Evolutionary conservation across 2,113 vertebrate genomes (phyloP).

Genomic region (Eubucco bourcierii): DNA sequence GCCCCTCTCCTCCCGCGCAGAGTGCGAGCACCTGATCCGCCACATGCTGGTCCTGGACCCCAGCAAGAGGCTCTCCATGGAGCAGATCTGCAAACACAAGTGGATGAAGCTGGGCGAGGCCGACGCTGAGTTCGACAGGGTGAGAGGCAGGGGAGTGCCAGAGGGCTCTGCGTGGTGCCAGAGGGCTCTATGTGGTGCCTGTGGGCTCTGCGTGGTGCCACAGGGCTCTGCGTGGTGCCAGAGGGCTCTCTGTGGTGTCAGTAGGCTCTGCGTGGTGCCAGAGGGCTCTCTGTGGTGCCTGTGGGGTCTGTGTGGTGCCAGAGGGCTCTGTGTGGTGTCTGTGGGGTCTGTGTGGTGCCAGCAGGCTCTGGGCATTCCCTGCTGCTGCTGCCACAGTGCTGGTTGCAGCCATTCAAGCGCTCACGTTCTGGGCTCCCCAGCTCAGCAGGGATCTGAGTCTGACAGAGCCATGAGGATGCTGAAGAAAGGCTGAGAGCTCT

Average conservation of each 20-base stretch:
- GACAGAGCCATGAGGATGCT: no score
- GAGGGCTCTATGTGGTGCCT: neutral
- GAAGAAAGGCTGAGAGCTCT: no score
- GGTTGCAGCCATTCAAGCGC: no score
- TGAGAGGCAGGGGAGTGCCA: slow-evolving; percentile 60
- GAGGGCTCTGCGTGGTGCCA: neutral
- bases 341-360: neutral
- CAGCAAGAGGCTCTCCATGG: slow-evolving; percentile 92
- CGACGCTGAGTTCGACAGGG: slow-evolving; percentile 92
- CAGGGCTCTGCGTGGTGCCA: neutral
- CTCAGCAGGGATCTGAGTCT: no score
- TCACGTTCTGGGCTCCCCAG: no score
- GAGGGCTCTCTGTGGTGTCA: neutral
- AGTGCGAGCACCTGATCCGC: slow-evolving; percentile 97
- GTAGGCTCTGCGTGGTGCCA: neutral
- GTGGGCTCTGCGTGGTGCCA: neutral
- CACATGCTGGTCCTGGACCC: slow-evolving; percentile 98
- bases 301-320: neutral
- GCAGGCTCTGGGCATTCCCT: neutral
- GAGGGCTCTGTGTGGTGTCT: neutral
- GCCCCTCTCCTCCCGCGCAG: slow-evolving; percentile 71
- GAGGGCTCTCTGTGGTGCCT: neutral
- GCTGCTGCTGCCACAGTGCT: neutral
- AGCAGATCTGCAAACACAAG: slow-evolving; percentile 99
- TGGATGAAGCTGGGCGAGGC: slow-evolving; percentile 97